Percentiles rank a stretch among this genome's conserved stretches.
These are phyloP conservation scores for Gorsachius magnificus DNA, from an alignment of 2,797 vertebrate genomes.

Conservation along the genomic window DNA sequence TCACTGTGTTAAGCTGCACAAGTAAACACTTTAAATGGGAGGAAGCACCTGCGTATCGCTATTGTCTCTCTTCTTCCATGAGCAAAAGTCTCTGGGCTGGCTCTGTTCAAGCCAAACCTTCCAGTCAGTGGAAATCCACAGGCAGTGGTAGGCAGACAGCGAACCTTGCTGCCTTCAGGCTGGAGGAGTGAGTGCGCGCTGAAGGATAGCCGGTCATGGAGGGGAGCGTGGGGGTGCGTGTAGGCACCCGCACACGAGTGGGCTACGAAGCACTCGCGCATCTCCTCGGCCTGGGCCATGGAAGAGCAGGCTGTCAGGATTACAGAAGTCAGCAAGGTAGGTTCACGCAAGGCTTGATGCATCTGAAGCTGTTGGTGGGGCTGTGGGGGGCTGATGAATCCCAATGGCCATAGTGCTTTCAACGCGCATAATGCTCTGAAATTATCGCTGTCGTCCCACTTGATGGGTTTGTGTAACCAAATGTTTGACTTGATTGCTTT, in stretches of 20 bases:
- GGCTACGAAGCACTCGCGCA: not conserved
- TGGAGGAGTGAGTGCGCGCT: not conserved
- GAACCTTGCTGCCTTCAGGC: not conserved
- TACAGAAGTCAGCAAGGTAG: slow-evolving; percentile 8
- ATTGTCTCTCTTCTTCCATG: slow-evolving; percentile 60
- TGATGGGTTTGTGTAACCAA: accelerated
- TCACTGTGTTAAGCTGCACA: slow-evolving; percentile 40
- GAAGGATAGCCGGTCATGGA: not conserved
- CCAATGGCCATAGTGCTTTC: accelerated
- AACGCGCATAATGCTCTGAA: accelerated
- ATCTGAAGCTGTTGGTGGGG: not conserved
- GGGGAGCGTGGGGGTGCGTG: not conserved
- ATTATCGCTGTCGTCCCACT: accelerated
- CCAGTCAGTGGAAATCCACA: not conserved
- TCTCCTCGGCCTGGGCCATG: not conserved
- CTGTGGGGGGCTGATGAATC: not conserved
- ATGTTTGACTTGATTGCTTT: not conserved
- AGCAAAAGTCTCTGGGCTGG: slow-evolving; percentile 3
- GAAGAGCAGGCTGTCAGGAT: accelerated
- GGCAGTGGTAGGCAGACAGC: not conserved
- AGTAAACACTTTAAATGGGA: slow-evolving; percentile 76
- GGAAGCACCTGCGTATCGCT: slow-evolving; percentile 76
- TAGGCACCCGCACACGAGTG: not conserved
- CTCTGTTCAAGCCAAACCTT: not conserved
- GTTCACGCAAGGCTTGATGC: not conserved